Base-by-base conservation (phyloP, 92 coral and sea anemone genomes). In the Bergia puertoricense region DNA sequence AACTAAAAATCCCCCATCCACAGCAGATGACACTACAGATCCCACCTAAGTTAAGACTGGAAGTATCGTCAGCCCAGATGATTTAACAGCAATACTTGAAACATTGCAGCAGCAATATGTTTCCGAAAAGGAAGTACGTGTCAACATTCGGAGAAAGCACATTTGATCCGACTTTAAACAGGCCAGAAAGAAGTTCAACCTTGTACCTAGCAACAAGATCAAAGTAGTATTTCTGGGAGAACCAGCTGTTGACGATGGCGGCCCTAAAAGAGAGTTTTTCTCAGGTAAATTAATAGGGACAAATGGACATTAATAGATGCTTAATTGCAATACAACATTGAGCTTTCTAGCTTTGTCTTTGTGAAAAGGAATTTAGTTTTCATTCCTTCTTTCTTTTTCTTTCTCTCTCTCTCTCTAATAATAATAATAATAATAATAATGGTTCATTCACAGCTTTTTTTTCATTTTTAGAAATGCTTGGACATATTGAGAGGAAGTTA, bases 381-480 rank as follows among this genome's bases (percentile, higher is more conserved):
- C 76, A 71, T 71, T 39, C 48, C 48, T 40, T 74, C 48, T 73
- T 36, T 73, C 77, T 74, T 40, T 2, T 74, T 74, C 42, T 30
- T 36, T 23, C 76, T 71, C 30, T 71, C 76, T 71, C 76, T 71
- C 74, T 68, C 76, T 71, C 76, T 71, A 71, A 71, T 71, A 71
- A 71, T 36, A 23, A 71, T 36, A 71, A 71, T 36, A 71, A 71
- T 71, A 71, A 71, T 71, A 71, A 71, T 71, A 71, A 30, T 71
- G 75, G 75, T 38, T 71, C 30, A 71, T 71, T 71, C 75, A 71
- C 75, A 71, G 75, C 39, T 71, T 30, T 38, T 75, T 16, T 62
- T 23, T 79, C 41, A 44, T 68, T 16, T 71, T 77, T 84, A 85
- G 91, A 89, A 89, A 84, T 89, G 89, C 83, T 89, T 38, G 91